Conservation (phyloP, 2,797 vertebrate genomes). For the Tinamus major region DNA sequence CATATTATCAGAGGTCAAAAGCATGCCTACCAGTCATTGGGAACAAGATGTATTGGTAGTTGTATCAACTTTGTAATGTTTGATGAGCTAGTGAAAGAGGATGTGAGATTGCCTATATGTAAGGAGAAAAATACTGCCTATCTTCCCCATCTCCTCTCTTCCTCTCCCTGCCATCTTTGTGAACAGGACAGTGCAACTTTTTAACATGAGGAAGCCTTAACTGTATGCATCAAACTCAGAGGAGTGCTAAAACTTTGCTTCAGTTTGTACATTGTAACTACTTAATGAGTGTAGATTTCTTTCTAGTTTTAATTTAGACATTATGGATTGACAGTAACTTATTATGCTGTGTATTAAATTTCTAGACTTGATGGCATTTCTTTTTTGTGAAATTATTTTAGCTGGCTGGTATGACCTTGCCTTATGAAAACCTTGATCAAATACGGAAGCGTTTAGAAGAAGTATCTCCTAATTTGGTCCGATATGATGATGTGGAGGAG, state of each 20-base stretch:
- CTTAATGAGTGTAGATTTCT: background rate
- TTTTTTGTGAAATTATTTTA: slow-evolving; percentile 62
- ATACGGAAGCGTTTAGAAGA: slow-evolving; percentile 90
- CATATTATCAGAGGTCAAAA: background rate
- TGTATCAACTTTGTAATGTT: background rate
- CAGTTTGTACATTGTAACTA: background rate
- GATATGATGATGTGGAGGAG: slow-evolving; percentile 93
- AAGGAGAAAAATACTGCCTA: background rate
- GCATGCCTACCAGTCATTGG: background rate
- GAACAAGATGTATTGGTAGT: background rate
- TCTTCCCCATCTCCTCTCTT: background rate
- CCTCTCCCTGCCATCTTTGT: background rate
- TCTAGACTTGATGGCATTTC: slow-evolving; percentile 9
- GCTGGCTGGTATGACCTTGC: slow-evolving; percentile 90
- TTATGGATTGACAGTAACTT: background rate
- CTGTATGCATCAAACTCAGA: background rate
- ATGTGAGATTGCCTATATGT: background rate
- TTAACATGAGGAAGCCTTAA: background rate
- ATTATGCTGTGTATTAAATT: background rate
- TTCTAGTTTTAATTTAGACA: background rate
- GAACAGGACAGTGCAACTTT: background rate
- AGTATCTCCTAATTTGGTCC: slow-evolving; percentile 93
- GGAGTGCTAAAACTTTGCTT: background rate
- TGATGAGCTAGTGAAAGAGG: background rate
- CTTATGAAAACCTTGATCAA: slow-evolving; percentile 90